A percentile compares a stretch with the other conserved stretches of the same genome.
These are phyloP conservation scores for Protobothrops flavoviridis DNA, from an alignment of 2,113 vertebrate genomes.

Conservation along the genomic window DNA sequence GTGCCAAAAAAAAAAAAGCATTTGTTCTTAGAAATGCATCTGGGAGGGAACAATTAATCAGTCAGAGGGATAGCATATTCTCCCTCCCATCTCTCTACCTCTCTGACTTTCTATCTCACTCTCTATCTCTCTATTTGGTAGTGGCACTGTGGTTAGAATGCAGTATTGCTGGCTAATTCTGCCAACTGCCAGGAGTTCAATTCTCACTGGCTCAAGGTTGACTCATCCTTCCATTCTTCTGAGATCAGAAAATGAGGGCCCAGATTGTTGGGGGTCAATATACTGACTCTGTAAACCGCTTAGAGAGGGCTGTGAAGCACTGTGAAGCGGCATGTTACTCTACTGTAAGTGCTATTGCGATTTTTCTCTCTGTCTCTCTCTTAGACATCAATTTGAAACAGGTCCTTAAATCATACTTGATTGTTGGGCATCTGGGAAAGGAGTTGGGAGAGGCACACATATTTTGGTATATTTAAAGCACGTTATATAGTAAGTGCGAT, in stretches of 20 bases:
- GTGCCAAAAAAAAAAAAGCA: not conserved
- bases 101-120: slow-evolving; percentile 49
- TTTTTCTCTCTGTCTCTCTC: slow-evolving; percentile 2
- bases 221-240: too few relatives aligned
- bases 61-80: slow-evolving; percentile 47
- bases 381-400: slow-evolving; percentile 55
- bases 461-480: not conserved
- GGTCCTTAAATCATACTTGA: slow-evolving; percentile 7
- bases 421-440: not conserved
- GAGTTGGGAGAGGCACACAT: not conserved
- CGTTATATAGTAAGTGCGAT: not conserved
- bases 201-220: too few relatives aligned
- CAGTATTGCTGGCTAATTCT: too few relatives aligned
- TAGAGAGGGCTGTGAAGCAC: too few relatives aligned
- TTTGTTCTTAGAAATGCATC: slow-evolving; percentile 45
- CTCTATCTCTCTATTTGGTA: not conserved
- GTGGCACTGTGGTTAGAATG: too few relatives aligned
- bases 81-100: slow-evolving; percentile 44
- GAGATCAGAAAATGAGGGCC: too few relatives aligned
- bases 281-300: too few relatives aligned
- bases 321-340: too few relatives aligned
- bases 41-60: slow-evolving; percentile 39
- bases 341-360: too few relatives aligned
- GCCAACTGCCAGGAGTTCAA: too few relatives aligned
- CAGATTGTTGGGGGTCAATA: too few relatives aligned